phyloP scores from a whole-genome alignment of 1,140 invertebrate genomes.

The Drosophila murphyi region DNA sequence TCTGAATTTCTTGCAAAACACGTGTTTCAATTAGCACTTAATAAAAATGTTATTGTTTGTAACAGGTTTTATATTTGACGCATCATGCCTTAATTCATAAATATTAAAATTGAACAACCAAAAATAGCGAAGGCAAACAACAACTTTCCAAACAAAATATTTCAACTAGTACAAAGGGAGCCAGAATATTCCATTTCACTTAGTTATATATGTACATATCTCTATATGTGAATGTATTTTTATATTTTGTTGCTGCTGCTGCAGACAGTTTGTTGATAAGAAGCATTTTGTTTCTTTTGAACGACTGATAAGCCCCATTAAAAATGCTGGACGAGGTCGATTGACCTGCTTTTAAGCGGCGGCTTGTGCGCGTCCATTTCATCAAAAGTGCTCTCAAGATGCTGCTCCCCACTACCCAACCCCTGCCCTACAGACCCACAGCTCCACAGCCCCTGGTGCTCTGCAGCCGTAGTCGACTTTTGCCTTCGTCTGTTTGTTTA shows the following conservation, averaged over 20 bases:
- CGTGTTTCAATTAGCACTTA: background rate
- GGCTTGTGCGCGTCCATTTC: conserved; percentile 39
- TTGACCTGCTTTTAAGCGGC: conserved; percentile 55
- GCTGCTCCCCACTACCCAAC: background rate
- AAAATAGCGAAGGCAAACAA: conserved; percentile 1
- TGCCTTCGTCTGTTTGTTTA: conserved; percentile 24
- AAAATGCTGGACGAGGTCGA: conserved; percentile 49
- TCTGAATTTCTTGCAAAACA: background rate
- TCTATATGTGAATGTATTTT: background rate
- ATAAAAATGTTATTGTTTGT: background rate
- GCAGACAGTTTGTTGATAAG: conserved; percentile 48
- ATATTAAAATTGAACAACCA: background rate
- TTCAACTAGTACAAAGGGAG: conserved; percentile 12
- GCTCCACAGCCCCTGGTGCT: background rate
- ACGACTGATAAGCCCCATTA: conserved; percentile 55
- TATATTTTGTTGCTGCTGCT: conserved; percentile 16
- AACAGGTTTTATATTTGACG: background rate
- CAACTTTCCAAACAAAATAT: conserved; percentile 28
- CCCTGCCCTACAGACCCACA: too few species aligned
- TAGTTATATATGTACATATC: background rate
- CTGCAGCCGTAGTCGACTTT: background rate
- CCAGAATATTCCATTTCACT: conserved; percentile 1
- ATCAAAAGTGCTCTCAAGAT: conserved; percentile 30
- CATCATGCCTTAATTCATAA: background rate
- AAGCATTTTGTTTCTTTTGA: conserved; percentile 53